phyloP scores from a whole-genome alignment of 2,888 invertebrate genomes.

The Agrotis segetum region DNA sequence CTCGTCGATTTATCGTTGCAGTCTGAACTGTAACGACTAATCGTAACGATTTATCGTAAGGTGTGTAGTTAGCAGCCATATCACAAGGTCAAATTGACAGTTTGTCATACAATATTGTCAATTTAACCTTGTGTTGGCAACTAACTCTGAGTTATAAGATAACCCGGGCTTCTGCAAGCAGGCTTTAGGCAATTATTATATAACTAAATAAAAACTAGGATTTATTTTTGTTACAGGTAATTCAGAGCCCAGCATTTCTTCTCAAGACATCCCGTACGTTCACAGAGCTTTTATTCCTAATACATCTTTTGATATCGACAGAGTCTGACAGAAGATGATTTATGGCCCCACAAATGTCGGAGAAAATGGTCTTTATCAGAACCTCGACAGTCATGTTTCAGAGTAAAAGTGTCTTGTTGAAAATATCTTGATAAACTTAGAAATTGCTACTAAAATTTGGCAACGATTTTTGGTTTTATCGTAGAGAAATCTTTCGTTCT shows the following conservation, averaged over 20 bases:
- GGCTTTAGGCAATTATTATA: not conserved
- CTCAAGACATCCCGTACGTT: conserved; percentile 2
- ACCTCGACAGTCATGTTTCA: conserved; percentile 21
- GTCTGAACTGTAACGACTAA: too few relatives aligned
- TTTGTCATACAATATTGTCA: too few relatives aligned
- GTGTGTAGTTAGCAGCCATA: too few relatives aligned
- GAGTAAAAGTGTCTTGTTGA: conserved; percentile 28
- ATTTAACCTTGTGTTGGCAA: too few relatives aligned
- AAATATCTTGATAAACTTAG: not conserved
- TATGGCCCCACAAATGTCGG: conserved; percentile 27
- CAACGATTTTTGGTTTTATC: not conserved
- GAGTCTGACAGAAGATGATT: conserved; percentile 53
- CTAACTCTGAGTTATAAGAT: too few relatives aligned
- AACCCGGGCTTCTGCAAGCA: too few relatives aligned
- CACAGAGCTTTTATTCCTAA: conserved; percentile 21
- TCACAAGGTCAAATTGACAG: too few relatives aligned
- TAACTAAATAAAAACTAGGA: conserved; percentile 1
- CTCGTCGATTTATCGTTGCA: too few relatives aligned
- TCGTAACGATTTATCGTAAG: too few relatives aligned
- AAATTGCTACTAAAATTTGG: not conserved
- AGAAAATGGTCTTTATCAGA: conserved; percentile 39
- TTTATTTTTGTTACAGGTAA: conserved; percentile 56
- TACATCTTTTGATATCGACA: conserved; percentile 49
- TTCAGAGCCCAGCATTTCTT: not conserved
- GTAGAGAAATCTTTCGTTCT: not conserved